Conservation (phyloP, 64 coral and sea anemone species). For the Astreopora myriophthalma region DNA sequence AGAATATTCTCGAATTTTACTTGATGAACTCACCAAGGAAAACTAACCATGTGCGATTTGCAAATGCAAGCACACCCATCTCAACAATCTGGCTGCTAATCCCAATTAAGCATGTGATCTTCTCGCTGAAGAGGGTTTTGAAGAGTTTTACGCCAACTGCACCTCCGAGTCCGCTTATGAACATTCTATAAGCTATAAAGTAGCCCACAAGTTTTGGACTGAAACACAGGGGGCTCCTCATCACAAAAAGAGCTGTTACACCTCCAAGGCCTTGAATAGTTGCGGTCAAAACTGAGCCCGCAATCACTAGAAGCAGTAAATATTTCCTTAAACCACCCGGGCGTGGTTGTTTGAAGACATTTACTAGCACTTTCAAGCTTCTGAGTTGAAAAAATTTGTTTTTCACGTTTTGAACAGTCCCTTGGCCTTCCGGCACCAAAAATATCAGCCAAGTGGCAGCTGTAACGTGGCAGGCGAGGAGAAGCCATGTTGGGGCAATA, state of each 20-base stretch:
- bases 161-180: slow-evolving; percentile 58
- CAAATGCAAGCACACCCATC: slow-evolving; percentile 22
- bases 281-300: neutral
- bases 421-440: slow-evolving; percentile 72
- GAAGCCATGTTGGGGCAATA: slow-evolving; percentile 78
- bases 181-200: slow-evolving; percentile 57
- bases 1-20: too few relatives aligned
- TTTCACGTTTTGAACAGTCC: neutral
- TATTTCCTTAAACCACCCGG: slow-evolving; percentile 8
- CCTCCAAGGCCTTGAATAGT: slow-evolving; percentile 11
- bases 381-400: slow-evolving; percentile 13
- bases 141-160: slow-evolving; percentile 72
- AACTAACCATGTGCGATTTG: slow-evolving; percentile 21
- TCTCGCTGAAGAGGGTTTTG: slow-evolving; percentile 38
- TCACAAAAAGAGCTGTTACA: slow-evolving; percentile 63
- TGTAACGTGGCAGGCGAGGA: slow-evolving; percentile 40
- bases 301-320: slow-evolving; percentile 58
- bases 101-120: slow-evolving; percentile 11
- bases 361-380: slow-evolving; percentile 15
- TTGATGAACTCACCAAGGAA: slow-evolving; percentile 79
- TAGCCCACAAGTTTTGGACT: slow-evolving; percentile 77
- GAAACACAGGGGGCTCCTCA: slow-evolving; percentile 86
- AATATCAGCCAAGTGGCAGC: slow-evolving; percentile 34
- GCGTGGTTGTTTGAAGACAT: slow-evolving; percentile 25
- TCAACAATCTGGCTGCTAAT: slow-evolving; percentile 45